phyloP scores from a whole-genome alignment of 2,888 invertebrate genomes.

The Heliconius ismenius region DNA sequence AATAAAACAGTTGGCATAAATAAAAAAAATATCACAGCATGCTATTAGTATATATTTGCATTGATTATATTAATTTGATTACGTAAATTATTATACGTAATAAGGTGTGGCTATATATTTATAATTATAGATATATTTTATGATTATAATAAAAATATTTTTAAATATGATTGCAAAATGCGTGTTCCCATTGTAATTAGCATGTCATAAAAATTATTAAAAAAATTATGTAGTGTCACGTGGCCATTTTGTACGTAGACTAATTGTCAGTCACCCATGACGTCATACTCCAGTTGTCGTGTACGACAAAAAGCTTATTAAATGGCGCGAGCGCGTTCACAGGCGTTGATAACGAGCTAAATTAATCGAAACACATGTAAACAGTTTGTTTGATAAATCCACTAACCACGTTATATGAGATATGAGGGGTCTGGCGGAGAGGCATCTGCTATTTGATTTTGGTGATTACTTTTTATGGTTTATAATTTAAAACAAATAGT shows the following conservation, averaged over 20 bases:
- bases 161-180: neutral
- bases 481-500: constrained; percentile 65
- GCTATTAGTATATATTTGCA: constrained; percentile 52
- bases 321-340: constrained; percentile 59
- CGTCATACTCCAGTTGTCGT: constrained; percentile 54
- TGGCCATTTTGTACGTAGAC: constrained; percentile 18
- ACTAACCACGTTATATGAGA: constrained; percentile 52
- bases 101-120: constrained; percentile 39
- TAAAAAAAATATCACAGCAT: constrained; percentile 52
- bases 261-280: constrained; percentile 40
- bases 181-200: neutral
- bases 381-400: constrained; percentile 72
- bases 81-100: constrained; percentile 47
- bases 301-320: constrained; percentile 62
- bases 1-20: constrained; percentile 55
- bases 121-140: constrained; percentile 26
- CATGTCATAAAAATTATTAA: neutral
- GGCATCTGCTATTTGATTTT: constrained; percentile 66
- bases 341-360: constrained; percentile 67
- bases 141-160: neutral
- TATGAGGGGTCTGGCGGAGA: constrained; percentile 55
- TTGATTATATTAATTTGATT: constrained; percentile 53
- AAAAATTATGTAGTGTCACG: neutral
- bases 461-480: constrained; percentile 69
- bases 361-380: constrained; percentile 76